These are phyloP conservation scores for Hipposideros armiger DNA, from an alignment of 2,113 vertebrate species.

Conservation along the genomic window DNA sequence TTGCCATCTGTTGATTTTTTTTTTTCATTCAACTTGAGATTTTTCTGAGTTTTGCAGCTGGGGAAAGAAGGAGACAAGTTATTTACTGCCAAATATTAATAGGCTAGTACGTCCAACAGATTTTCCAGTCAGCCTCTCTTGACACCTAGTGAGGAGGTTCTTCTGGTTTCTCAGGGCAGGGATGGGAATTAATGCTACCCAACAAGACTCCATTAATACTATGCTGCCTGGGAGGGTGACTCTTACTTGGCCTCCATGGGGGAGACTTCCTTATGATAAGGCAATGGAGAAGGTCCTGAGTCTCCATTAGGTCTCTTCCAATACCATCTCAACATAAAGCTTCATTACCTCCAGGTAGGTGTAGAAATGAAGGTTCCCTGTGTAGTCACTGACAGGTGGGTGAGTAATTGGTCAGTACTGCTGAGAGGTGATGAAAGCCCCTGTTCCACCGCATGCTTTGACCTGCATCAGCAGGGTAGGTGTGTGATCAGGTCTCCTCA, in stretches of 20 bases:
- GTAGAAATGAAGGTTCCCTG: not conserved
- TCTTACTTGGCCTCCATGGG: not conserved
- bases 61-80: not conserved
- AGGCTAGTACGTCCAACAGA: not conserved
- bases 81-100: not conserved
- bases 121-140: not conserved
- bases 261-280: not conserved
- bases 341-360: not conserved
- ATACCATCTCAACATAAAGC: not conserved
- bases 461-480: fast-evolving
- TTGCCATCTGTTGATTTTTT: not conserved
- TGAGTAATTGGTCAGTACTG: no score
- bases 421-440: not conserved
- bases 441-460: not conserved
- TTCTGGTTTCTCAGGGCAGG: not conserved
- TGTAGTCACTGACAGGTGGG: not conserved
- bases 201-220: not conserved
- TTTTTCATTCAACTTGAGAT: no score
- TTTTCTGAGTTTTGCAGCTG: not conserved
- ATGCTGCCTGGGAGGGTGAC: not conserved
- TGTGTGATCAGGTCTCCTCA: not conserved
- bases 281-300: not conserved
- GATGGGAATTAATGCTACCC: not conserved
- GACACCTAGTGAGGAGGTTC: not conserved
- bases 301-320: not conserved